Base-by-base conservation (phyloP, 1,140 invertebrate genomes). In the Nasonia giraulti region DNA sequence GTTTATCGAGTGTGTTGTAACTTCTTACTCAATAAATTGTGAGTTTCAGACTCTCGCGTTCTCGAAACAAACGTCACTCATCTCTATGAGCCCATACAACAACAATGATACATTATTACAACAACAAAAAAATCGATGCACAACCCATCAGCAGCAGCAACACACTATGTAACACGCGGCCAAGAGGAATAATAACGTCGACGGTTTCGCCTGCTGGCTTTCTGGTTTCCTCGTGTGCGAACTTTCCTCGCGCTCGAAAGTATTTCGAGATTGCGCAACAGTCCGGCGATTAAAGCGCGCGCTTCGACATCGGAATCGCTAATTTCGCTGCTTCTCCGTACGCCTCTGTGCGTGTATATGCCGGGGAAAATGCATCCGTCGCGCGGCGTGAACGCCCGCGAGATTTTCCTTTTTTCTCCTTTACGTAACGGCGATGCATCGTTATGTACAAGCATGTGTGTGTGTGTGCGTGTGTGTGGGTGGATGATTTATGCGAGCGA, bases 231-330 rank as follows among this genome's bases (percentile, higher is more conserved):
- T 44, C 73, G 87, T 69, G 37, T 40, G 11, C 76, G 68, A 84
- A 84, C 87, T 88, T 87, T 88, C 87, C 82, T 88, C 68, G 77
- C 81, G 69, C 82, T 31, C 71, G 84, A 86, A 88, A 87, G 86
- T 88, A 87, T 87, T 87, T 85, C 85, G 68, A 84, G 87, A 87
- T 88, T 87, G 83, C 87, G 85, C 84, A 87, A 87, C 79, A 0
- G 14, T 17, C 47, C 27, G 76, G 85, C 75, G 84, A 81, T 55
- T 73, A 81, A 81, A 74, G 68, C 68, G 68, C 62, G 40, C 80
- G 68, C 40, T 74, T 81, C 69, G 69, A 87, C 82, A 75, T 76
- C 68, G 33, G 75, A 62, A 73, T 73, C 69, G 27, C 80, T 71
- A 47, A 31, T 77, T 82, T 55, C 55, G 10, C 44, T 17, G 71